These are phyloP conservation scores for Drosophila malerkotliana DNA, from an alignment of 1,140 invertebrate genomes.

Conservation along the genomic window DNA sequence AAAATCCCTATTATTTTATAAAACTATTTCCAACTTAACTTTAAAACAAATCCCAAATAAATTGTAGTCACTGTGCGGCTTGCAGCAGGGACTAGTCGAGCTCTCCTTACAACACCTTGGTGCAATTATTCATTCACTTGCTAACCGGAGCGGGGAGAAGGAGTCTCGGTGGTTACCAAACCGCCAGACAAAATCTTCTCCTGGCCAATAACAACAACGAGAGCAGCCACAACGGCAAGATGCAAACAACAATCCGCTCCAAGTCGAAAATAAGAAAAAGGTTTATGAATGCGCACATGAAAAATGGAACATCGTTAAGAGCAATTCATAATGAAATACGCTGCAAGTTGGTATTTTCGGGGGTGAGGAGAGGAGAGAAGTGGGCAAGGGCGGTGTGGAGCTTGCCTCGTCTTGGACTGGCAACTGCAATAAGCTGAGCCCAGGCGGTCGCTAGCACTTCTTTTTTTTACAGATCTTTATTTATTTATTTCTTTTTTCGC, in stretches of 20 bases:
- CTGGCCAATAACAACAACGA: constrained; percentile 14
- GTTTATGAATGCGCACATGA: constrained; percentile 83
- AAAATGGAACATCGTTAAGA: constrained; percentile 83
- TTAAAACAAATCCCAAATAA: neutral
- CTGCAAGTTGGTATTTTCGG: constrained; percentile 10
- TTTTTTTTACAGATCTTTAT: constrained; percentile 16
- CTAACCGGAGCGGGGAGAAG: constrained; percentile 16
- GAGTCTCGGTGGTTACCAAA: constrained; percentile 9
- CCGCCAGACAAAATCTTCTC: constrained; percentile 34
- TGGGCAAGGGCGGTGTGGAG: constrained; percentile 1
- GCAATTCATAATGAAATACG: constrained; percentile 84
- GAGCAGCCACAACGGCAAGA: constrained; percentile 22
- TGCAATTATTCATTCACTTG: constrained; percentile 73
- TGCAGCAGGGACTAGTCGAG: neutral
- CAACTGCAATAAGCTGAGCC: constrained; percentile 53
- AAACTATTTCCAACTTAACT: no score
- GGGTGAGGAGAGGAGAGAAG: neutral
- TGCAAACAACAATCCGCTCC: constrained; percentile 58
- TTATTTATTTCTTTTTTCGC: constrained; percentile 1
- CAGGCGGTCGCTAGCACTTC: constrained; percentile 50
- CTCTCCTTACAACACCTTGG: constrained; percentile 62
- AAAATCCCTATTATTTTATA: no score
- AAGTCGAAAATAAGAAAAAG: constrained; percentile 69
- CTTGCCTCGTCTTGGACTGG: constrained; percentile 13
- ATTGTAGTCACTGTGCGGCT: constrained; percentile 9